Evolutionary conservation across 92 coral and sea anemone species (phyloP).

Genomic region (Diadumene lineata): DNA sequence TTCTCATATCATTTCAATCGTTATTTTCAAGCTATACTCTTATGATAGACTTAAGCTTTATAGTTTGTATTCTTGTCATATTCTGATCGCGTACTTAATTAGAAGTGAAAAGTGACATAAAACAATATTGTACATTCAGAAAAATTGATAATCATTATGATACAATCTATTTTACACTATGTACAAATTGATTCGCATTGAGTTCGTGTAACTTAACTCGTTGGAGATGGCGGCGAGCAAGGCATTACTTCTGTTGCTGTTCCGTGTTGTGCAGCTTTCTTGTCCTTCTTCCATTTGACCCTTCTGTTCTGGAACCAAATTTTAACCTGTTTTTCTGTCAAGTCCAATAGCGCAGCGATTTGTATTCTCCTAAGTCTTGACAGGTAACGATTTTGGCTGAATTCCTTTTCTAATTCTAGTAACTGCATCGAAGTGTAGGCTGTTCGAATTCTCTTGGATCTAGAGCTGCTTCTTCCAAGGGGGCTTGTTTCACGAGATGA

Average conservation of each 20-base stretch:
- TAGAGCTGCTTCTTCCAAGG: slow-evolving; percentile 72
- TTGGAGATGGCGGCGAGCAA: slow-evolving; percentile 64
- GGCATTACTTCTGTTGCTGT: slow-evolving; percentile 47
- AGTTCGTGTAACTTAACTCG: slow-evolving; percentile 40
- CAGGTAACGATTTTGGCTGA: slow-evolving; percentile 95
- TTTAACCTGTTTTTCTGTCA: slow-evolving; percentile 97
- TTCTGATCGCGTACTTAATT: slow-evolving; percentile 7
- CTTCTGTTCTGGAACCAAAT: slow-evolving; percentile 99
- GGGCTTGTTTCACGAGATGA: slow-evolving; percentile 76
- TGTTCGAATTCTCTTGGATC: slow-evolving; percentile 94
- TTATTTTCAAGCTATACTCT: not conserved
- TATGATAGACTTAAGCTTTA: not conserved
- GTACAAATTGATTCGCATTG: slow-evolving; percentile 29
- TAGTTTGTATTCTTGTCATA: not conserved
- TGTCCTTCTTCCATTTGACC: slow-evolving; percentile 98
- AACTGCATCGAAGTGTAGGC: slow-evolving; percentile 98
- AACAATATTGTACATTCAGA: slow-evolving; percentile 24
- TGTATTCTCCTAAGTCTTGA: slow-evolving; percentile 94
- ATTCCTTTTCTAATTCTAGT: slow-evolving; percentile 91
- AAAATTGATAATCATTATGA: slow-evolving; percentile 11
- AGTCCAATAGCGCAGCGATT: slow-evolving; percentile 92
- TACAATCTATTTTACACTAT: slow-evolving; percentile 44
- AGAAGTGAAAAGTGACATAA: slow-evolving; percentile 35
- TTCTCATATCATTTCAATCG: not conserved
- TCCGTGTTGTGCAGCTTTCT: slow-evolving; percentile 87